Base-by-base conservation (phyloP, 2,888 invertebrate genomes). In the Hypomecis atomaria region DNA sequence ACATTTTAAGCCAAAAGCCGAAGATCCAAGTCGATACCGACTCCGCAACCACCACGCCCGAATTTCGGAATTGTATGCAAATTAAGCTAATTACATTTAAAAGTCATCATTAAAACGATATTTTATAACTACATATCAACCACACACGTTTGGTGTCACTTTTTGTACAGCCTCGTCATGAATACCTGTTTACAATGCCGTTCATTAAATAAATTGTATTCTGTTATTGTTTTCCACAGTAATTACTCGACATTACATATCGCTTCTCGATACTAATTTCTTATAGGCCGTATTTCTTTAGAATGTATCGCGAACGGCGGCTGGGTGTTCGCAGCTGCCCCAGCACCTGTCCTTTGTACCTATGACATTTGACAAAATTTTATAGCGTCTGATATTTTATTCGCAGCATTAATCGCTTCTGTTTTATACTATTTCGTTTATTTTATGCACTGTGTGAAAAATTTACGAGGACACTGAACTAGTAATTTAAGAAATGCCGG, bases 351-450 rank as follows among this genome's bases (percentile, higher is more conserved):
- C 73, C 76, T 72, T 79, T 81, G 85, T 83, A 86, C 85, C 86
- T 89, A 81, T 89, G 90, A 88, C 91, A 90, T 91, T 90, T 86
- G 73, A 70, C 75, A 70, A 75, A 72, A 66, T 71, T 67, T 60
- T 69, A 77, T 72, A 59, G 62, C 71, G 55, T 66, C 66, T 71
- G 66, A 72, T 72, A 72, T 75, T 77, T 77, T 65, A 66, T 54
- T 72, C 71, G 49, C 61, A 45, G 44, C 48, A 44, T 65, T 52
- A 56, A 58, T 33, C 33, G 40, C 40, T 40, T 33, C 52, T 52
- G 33, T 23, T 40, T 23, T 52, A 11, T 50, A n/a, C n/a, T 23
- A 23, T 23, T 23, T 23, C 1, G 23, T 23, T 23, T 23, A 23
- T 23, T 23, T 23, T 23, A 2, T 23, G 1, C 23, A 23, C 23